Conservation (phyloP, 1,140 invertebrate species). For the Geopemphigus sp. region DNA sequence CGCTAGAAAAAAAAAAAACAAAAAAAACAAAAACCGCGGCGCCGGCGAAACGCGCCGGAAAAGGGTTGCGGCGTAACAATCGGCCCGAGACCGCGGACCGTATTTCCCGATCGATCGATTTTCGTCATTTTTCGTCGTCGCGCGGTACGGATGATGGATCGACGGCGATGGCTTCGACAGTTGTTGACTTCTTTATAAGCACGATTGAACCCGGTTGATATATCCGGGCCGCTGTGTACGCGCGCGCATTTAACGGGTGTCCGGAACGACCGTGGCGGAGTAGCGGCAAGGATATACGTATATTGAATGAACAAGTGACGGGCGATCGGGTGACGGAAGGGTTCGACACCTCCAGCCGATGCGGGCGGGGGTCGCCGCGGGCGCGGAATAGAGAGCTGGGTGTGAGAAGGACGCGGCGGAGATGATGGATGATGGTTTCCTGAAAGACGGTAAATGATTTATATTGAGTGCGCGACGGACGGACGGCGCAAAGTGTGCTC, state of each 20-base stretch:
- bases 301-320: no score
- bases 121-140: background rate
- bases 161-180: conserved; percentile 4
- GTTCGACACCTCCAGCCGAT: conserved; percentile 34
- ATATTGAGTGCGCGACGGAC: conserved; percentile 33
- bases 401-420: background rate
- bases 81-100: no score
- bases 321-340: background rate
- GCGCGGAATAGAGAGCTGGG: no score
- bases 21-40: no score
- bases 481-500: no score
- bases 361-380: background rate
- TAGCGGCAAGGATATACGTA: background rate
- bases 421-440: conserved; percentile 40
- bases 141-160: conserved; percentile 15
- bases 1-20: no score
- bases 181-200: conserved; percentile 38
- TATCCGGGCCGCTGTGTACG: background rate
- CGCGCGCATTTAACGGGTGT: background rate
- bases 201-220: conserved; percentile 19
- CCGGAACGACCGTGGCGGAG: background rate
- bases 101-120: background rate
- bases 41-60: background rate
- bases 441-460: conserved; percentile 47
- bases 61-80: background rate